These are phyloP conservation scores for Gavialis gangeticus DNA, from an alignment of 2,113 vertebrate genomes.

Conservation along the genomic window DNA sequence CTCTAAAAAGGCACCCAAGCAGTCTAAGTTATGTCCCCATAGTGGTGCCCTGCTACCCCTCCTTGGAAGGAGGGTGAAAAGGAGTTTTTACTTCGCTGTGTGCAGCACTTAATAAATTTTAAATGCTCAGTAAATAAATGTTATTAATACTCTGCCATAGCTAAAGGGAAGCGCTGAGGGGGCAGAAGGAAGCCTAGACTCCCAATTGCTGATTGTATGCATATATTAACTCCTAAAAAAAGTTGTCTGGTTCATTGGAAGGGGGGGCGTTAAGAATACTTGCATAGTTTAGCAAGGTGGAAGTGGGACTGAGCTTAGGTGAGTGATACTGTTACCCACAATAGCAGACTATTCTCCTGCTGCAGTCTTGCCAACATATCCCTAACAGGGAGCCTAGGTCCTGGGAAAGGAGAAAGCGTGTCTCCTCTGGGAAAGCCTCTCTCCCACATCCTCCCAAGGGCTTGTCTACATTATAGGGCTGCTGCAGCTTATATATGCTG, in stretches of 20 bases:
- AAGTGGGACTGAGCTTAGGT: not conserved
- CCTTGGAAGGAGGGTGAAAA: no score
- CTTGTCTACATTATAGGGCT: no score
- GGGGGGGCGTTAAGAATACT: accelerated
- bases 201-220: not conserved
- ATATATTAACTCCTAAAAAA: not conserved
- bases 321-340: not conserved
- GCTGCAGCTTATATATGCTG: no score
- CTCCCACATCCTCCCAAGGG: not conserved
- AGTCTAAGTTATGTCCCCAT: not conserved
- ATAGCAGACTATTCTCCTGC: not conserved
- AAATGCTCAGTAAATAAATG: not conserved
- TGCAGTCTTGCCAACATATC: not conserved
- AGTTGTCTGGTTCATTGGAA: not conserved
- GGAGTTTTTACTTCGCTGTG: no score
- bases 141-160: not conserved
- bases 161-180: not conserved
- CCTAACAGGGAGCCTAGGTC: not conserved
- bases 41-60: no score
- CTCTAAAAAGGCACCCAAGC: not conserved
- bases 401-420: not conserved
- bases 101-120: not conserved
- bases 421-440: not conserved
- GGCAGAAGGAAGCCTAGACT: not conserved
- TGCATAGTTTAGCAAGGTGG: not conserved